Conservation (phyloP, 2,797 vertebrate genomes). For the Linurgus olivaceus region DNA sequence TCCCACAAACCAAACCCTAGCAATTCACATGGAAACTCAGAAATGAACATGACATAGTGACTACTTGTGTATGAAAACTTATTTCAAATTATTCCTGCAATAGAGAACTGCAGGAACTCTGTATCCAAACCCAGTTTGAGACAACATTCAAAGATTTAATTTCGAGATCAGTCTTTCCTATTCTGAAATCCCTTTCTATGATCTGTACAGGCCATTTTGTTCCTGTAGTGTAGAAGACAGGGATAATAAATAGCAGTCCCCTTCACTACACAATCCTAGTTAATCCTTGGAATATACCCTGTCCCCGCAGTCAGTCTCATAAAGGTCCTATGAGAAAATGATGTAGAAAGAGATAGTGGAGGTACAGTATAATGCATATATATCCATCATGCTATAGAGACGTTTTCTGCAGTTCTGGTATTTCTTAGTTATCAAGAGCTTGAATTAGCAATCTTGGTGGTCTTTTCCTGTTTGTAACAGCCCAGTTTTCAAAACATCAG, state of each 20-base stretch:
- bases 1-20: background rate
- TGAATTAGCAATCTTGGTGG: background rate
- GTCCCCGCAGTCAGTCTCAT: background rate
- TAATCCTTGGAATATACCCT: background rate
- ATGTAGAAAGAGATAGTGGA: background rate
- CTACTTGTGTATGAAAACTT: background rate
- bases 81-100: background rate
- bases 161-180: background rate
- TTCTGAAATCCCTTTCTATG: background rate
- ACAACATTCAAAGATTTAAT: background rate
- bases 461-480: background rate
- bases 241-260: background rate
- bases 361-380: background rate
- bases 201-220: background rate
- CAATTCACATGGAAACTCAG: background rate
- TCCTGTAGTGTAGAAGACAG: background rate
- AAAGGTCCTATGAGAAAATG: background rate
- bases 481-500: background rate
- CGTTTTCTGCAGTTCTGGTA: background rate
- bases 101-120: background rate
- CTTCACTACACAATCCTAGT: background rate
- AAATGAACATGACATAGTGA: background rate
- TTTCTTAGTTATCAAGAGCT: background rate
- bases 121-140: background rate
- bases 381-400: background rate